Evolutionary conservation across 1,140 invertebrate species (phyloP).

Genomic region (Formica exsecta): DNA sequence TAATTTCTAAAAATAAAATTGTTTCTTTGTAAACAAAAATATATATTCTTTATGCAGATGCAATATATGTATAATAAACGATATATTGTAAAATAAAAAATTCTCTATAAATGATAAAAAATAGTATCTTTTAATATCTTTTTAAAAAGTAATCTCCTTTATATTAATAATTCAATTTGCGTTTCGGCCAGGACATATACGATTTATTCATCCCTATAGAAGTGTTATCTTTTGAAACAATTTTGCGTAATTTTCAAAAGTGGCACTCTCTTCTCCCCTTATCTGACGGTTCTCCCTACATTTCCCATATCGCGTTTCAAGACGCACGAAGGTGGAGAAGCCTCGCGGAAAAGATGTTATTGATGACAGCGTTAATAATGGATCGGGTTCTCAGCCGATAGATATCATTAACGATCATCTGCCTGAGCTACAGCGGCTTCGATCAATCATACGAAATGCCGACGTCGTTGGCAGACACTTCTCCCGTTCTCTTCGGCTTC

Average conservation of each 20-base stretch:
- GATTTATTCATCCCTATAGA: background rate
- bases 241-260: slow-evolving; percentile 22
- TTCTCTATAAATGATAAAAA: background rate
- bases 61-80: background rate
- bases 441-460: slow-evolving; percentile 79
- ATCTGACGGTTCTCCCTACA: background rate
- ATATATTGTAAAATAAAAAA: background rate
- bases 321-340: slow-evolving; percentile 32
- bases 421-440: slow-evolving; percentile 71
- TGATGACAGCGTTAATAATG: slow-evolving; percentile 77
- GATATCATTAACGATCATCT: slow-evolving; percentile 78
- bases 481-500: slow-evolving; percentile 62
- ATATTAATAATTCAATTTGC: background rate
- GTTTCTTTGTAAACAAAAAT: background rate
- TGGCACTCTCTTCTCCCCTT: background rate
- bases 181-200: background rate
- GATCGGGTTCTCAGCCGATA: slow-evolving; percentile 74
- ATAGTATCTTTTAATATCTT: background rate
- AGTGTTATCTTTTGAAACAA: background rate
- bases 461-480: slow-evolving; percentile 75
- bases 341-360: slow-evolving; percentile 68
- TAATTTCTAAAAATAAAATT: background rate
- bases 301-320: slow-evolving; percentile 55
- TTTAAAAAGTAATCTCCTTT: background rate
- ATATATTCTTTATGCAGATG: background rate